Conservation (phyloP, 2,797 vertebrate species). For the Muscicapa striata region DNA sequence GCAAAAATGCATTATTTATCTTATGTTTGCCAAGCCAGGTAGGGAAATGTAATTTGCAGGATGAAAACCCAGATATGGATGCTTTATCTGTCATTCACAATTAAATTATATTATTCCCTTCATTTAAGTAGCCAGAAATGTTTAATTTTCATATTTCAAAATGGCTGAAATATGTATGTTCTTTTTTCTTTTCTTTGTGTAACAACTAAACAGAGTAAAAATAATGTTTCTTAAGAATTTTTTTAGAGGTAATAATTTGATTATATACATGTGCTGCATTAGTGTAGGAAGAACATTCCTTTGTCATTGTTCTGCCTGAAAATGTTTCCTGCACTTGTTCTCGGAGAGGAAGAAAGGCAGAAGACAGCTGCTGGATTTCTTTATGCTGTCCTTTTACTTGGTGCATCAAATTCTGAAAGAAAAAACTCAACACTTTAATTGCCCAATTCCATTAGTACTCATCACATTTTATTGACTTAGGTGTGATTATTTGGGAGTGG, state of each 20-base stretch:
- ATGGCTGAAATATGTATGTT: background rate
- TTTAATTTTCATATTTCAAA: background rate
- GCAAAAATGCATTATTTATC: slow-evolving; percentile 30
- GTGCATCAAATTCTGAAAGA: background rate
- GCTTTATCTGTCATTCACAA: slow-evolving; percentile 9
- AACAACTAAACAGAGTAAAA: background rate
- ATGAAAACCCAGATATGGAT: background rate
- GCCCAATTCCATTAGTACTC: background rate
- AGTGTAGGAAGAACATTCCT: background rate
- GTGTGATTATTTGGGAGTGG: background rate
- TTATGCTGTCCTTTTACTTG: background rate
- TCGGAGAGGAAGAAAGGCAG: background rate
- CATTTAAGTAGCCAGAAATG: background rate
- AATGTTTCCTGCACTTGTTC: background rate
- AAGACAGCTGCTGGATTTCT: background rate
- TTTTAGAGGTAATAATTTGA: background rate
- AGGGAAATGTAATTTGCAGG: background rate
- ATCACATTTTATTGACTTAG: background rate
- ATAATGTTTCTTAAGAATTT: background rate
- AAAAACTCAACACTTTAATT: background rate
- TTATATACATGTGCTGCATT: background rate
- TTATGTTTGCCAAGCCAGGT: background rate
- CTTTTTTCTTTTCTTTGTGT: background rate
- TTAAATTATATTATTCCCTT: background rate
- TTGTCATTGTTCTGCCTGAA: background rate